Evolutionary conservation across 64 coral and sea anemone species (phyloP), one percentile per base, ranked within the genome.

Genomic region (Trachythela sp.): DNA sequence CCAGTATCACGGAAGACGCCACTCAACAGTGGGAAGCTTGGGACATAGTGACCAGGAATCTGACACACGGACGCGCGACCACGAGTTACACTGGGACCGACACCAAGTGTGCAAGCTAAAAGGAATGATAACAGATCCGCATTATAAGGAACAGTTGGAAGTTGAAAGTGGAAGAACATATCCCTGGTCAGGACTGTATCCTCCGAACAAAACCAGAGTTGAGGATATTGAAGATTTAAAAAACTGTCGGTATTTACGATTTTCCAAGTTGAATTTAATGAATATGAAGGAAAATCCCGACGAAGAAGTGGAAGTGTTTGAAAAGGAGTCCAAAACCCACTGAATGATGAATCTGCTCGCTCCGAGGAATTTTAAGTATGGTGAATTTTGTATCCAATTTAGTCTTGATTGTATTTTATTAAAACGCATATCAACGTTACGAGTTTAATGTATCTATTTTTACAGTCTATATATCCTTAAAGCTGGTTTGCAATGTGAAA

Each of bases 241-340:
- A 20, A 80, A 80, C 75, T 80, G 75, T 37, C 75, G 75, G 2
- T 80, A 80, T 80, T 35, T 80, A 30, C 31, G 75, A 36, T 80
- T 80, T 39, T 80, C 75, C 14, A 80, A 80, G 30, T 30, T 80
- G 7, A 80, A 80, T 35, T 39, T 80, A 9, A 39, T 37, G 75
- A 80, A 36, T 39, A 80, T 80, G 75, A 36, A 80, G 27, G 75
- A 80, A 37, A 80, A 80, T 80, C 75, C 75, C 31, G 75, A 80
- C 13, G 33, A 80, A 20, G 75, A 80, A 80, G 75, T 80, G 30
- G 75, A 80, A 36, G 75, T 80, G 37, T 80, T 80, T 80, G 75
- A 80, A 80, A 80, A 80, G n/a, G n/a, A n/a, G n/a, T n/a, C n/a
- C n/a, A n/a, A 80, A 30, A 80, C 22, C 56, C 15, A 45, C 42